These are phyloP conservation scores for Oreonectes daqikongensis DNA, from an alignment of 2,797 vertebrate species.

Conservation along the genomic window DNA sequence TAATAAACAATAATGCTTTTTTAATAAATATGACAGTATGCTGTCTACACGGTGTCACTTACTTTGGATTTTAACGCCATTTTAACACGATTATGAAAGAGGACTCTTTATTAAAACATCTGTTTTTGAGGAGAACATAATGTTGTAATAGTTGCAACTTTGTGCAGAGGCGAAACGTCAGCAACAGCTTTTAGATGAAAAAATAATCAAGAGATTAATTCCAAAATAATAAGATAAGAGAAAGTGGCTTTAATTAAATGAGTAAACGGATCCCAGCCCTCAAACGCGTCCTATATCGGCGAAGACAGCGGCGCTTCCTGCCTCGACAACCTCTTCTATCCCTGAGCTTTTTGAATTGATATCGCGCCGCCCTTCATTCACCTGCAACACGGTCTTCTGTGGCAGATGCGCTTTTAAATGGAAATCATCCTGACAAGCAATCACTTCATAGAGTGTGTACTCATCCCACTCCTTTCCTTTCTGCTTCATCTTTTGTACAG, in stretches of 20 bases:
- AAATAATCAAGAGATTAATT: slow-evolving; percentile 18
- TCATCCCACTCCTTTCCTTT: slow-evolving; percentile 55
- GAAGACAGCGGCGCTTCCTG: slow-evolving; percentile 37
- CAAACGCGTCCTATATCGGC: slow-evolving; percentile 30
- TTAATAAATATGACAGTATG: slow-evolving; percentile 68
- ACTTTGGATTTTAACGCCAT: slow-evolving; percentile 43
- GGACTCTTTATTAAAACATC: slow-evolving; percentile 69
- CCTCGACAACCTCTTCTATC: slow-evolving; percentile 24
- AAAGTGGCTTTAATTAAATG: slow-evolving; percentile 50
- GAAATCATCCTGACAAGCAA: slow-evolving; percentile 72
- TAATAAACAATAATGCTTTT: slow-evolving; percentile 54
- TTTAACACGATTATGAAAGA: slow-evolving; percentile 64
- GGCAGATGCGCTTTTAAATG: slow-evolving; percentile 76
- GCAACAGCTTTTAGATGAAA: not conserved
- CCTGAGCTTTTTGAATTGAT: slow-evolving; percentile 30
- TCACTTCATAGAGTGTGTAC: slow-evolving; percentile 71
- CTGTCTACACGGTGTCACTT: slow-evolving; percentile 45
- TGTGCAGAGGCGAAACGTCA: not conserved
- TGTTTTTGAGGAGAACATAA: slow-evolving; percentile 56
- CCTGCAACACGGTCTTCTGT: slow-evolving; percentile 56
- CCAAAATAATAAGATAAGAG: slow-evolving; percentile 41
- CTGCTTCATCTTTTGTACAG: slow-evolving; percentile 25
- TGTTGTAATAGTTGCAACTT: not conserved
- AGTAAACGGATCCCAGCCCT: slow-evolving; percentile 44
- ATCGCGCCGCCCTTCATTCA: slow-evolving; percentile 38